Evolutionary conservation across 2,797 vertebrate genomes (phyloP).

Genomic region (Corythornis leucogaster): DNA sequence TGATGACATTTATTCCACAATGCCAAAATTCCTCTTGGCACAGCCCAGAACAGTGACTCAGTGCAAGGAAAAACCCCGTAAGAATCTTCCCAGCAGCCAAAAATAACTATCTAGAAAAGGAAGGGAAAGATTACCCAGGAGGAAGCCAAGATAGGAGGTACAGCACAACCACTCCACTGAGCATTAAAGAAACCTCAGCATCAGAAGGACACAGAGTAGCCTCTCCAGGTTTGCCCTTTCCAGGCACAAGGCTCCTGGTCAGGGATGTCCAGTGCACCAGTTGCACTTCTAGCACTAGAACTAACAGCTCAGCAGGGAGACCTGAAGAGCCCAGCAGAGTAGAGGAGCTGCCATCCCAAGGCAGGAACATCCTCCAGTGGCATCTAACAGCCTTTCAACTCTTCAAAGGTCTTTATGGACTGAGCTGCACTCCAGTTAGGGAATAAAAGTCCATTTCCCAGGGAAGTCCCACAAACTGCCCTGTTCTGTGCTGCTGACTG

Average conservation of each 20-base stretch:
- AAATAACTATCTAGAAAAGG: conserved; percentile 64
- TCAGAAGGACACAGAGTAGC: not conserved
- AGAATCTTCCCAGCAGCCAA: conserved; percentile 46
- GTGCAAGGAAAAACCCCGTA: conserved; percentile 46
- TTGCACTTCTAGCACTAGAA: not conserved
- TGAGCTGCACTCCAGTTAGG: not conserved
- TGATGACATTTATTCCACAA: conserved; percentile 34
- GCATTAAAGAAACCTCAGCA: conserved; percentile 19
- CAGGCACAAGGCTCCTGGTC: not conserved
- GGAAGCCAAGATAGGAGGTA: conserved; percentile 55
- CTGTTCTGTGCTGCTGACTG: not conserved
- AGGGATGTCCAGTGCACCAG: not conserved
- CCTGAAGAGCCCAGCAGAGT: not conserved
- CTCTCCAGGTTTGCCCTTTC: not conserved
- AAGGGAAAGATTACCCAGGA: conserved; percentile 45
- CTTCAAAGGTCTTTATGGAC: not conserved
- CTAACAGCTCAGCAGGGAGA: not conserved
- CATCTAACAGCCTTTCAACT: not conserved
- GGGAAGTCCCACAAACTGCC: not conserved
- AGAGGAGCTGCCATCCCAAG: not conserved
- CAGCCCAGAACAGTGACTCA: conserved; percentile 48
- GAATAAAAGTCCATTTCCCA: not conserved
- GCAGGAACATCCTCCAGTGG: not conserved
- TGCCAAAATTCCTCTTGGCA: conserved; percentile 52
- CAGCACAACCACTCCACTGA: conserved; percentile 3